Conservation (phyloP, 1,140 invertebrate species). For the Pectinophora gossypiella region DNA sequence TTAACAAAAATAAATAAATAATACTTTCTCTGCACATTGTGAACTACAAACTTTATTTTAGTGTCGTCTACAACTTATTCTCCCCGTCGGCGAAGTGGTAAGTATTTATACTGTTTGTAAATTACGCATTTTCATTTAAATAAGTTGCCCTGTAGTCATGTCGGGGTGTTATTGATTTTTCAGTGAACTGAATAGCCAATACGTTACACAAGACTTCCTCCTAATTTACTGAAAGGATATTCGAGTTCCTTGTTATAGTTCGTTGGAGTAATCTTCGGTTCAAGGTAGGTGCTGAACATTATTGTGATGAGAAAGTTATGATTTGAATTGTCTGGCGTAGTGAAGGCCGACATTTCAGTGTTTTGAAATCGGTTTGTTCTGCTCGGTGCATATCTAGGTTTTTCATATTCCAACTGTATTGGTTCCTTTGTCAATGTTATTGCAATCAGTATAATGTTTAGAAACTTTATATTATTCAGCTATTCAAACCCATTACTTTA, state of each 20-base stretch:
- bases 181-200: constrained; percentile 13
- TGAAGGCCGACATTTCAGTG: constrained; percentile 27
- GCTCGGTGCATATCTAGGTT: constrained; percentile 32
- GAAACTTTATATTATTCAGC: too few relatives aligned
- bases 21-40: constrained; percentile 18
- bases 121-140: constrained; percentile 9
- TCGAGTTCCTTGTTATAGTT: background rate
- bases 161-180: constrained; percentile 52
- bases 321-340: background rate
- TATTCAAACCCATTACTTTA: too few relatives aligned
- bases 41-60: constrained; percentile 5
- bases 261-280: background rate
- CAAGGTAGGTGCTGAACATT: background rate
- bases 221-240: constrained; percentile 1
- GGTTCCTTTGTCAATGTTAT: background rate
- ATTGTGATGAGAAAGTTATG: background rate
- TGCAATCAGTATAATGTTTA: too few relatives aligned
- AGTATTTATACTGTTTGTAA: constrained; percentile 10
- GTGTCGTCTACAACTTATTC: constrained; percentile 8
- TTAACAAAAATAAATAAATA: constrained; percentile 34
- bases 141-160: constrained; percentile 11
- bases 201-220: constrained; percentile 3
- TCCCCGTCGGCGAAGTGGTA: constrained; percentile 21
- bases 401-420: constrained; percentile 7
- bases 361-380: constrained; percentile 33